Base-by-base conservation (phyloP, 2,113 vertebrate species). In the Polypterus senegalus region DNA sequence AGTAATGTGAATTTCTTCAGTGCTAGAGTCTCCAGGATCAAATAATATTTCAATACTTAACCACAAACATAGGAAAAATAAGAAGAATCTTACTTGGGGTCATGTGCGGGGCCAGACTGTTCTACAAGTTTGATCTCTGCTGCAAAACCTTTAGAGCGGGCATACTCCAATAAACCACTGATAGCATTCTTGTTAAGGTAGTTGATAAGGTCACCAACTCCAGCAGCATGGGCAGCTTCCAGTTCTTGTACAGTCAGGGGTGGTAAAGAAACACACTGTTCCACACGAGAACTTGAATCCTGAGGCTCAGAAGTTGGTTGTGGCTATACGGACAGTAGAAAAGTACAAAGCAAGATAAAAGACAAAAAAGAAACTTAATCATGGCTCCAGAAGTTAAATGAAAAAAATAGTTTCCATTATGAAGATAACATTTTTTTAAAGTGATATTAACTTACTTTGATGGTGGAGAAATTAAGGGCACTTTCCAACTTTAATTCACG, bases 111-210 rank as follows among this genome's bases (percentile, higher is more conserved):
- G 61, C 96, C 96, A 0, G 87, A 87, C 76, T 97, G 95, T 53
- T 90, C 87, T 1, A 99, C 87, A 73, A 99, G 74, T 27, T 91
- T 90, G 73, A 99, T 97, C 64, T 99, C 95, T 0, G 94, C 94
- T 0, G 95, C 94, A 3, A 99, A 97, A 48, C 96, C 96, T 0
- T 92, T 89, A 48, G 93, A 90, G 60, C 93, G 88, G 43, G 96
- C 92, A 0, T 98, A 98, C 47, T 99, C 95, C 56, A 99, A 69
- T 43, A 99, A 83, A 44, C 94, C 95, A 0, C 91, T 93, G 66
- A 99, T 86, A 0, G 96, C 92, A 55, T 97, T 99, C 80, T 87
- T 91, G 53, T 94, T 93, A 9, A 98, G 86, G 70, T 97, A 92
- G 64, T 90, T 90, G 77, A 97, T 91, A 46, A 96, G 88, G 68